A percentile compares a stretch with the other conserved stretches of the same genome.
phyloP scores from a whole-genome alignment of 2,888 invertebrate genomes.

The Orthonevra nobilis region DNA sequence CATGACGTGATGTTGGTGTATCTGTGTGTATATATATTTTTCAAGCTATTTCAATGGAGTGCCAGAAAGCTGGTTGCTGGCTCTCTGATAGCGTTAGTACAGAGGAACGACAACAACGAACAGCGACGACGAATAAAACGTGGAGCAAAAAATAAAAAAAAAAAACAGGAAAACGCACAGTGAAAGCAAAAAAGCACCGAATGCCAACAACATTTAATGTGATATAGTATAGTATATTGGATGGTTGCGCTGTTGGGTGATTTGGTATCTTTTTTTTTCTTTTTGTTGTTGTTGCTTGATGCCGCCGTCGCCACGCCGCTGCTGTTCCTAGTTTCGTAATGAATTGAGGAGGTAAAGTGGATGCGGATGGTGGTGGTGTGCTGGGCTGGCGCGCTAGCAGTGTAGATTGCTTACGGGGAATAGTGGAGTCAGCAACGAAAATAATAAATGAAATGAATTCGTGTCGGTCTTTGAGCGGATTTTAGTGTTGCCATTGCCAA shows the following conservation, averaged over 20 bases:
- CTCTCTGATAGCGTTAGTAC: slow-evolving; percentile 52
- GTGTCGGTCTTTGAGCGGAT: slow-evolving; percentile 61
- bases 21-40: slow-evolving; percentile 34
- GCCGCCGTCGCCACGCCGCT: slow-evolving; percentile 40
- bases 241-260: slow-evolving; percentile 68
- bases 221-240: slow-evolving; percentile 67
- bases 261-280: slow-evolving; percentile 61
- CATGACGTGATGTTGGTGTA: slow-evolving; percentile 65
- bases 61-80: slow-evolving; percentile 40
- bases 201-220: slow-evolving; percentile 70
- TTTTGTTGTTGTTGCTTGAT: slow-evolving; percentile 35
- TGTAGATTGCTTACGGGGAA: slow-evolving; percentile 35
- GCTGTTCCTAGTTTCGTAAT: slow-evolving; percentile 63
- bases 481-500: slow-evolving; percentile 59
- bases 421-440: slow-evolving; percentile 35
- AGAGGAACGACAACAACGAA: slow-evolving; percentile 35
- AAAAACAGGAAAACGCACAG: slow-evolving; percentile 68
- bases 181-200: slow-evolving; percentile 68
- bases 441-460: slow-evolving; percentile 62
- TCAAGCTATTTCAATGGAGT: slow-evolving; percentile 51
- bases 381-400: not conserved
- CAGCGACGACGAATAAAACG: too few relatives aligned
- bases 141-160: too few relatives aligned
- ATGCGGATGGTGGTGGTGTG: slow-evolving; percentile 33
- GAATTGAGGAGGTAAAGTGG: slow-evolving; percentile 69